Evolutionary conservation across 2,797 vertebrate genomes (phyloP), one percentile per base, ranked within the genome.

Genomic region (Sparus aurata): DNA sequence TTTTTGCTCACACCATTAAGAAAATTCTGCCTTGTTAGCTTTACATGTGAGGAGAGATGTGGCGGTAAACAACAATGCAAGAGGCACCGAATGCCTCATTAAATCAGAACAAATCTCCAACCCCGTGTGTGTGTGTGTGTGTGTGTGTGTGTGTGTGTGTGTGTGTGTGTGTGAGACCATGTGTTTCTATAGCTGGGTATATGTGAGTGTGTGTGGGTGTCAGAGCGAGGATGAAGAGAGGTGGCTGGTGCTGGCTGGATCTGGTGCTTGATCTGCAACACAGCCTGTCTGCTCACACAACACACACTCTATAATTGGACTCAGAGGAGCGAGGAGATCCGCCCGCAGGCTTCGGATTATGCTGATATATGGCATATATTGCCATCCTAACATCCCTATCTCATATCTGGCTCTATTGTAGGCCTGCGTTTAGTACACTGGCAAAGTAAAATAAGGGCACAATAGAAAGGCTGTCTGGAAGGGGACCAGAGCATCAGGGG

Each of bases 251-350:
- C 66, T 49, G 64, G n/a, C 59, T 83, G 53, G 55, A 87, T 85
- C 62, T 55, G 69, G 66, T 65, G 30, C 80, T 80, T 5, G 61
- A 75, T 87, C 80, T 84, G 84, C 75, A 77, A 71, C 66, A 20
- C 54, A 61, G 82, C 69, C 84, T 69, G 69, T 77, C 73, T 84
- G 79, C 76, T 85, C 77, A 72, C 84, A 84, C 78, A 84, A 78
- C 89, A 89, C 77, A 79, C 75, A 57, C 80, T 50, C 62, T 77
- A 62, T 92, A 92, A 92, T 92, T 92, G 90, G 91, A 77, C 91
- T 91, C 91, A 73, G 82, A 90, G 90, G 88, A 92, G 72, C 49
- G 10, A 64, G 66, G 30, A 79, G 65, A 80, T 82, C 67, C 41
- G 16, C 80, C 90, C 22, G 47, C 80, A 69, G 86, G 81, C 69